These are phyloP conservation scores for Drosophila siamana DNA, from an alignment of 2,888 invertebrate species.

Conservation along the genomic window DNA sequence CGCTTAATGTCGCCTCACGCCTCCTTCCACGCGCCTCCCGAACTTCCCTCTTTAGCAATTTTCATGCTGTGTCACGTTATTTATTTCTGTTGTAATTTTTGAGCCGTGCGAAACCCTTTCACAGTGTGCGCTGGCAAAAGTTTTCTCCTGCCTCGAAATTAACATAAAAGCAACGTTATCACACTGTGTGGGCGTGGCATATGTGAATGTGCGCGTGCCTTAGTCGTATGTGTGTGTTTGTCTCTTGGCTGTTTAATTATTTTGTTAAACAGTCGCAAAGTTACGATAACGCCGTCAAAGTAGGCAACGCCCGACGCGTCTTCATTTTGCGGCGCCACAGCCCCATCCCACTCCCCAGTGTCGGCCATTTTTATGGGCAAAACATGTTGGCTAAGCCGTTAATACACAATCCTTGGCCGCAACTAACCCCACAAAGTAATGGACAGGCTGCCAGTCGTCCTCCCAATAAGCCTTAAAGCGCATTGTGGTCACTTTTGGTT, in stretches of 20 bases:
- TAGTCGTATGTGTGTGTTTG: neutral
- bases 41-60: conserved; percentile 44
- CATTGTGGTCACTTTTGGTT: conserved; percentile 61
- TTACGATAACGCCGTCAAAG: conserved; percentile 28
- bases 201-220: conserved; percentile 15
- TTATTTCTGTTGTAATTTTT: conserved; percentile 64
- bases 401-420: conserved; percentile 41
- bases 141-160: conserved; percentile 56
- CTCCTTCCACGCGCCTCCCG: conserved; percentile 17
- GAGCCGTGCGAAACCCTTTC: conserved; percentile 52
- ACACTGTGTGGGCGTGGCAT: conserved; percentile 44
- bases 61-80: conserved; percentile 79
- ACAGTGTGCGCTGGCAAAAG: conserved; percentile 42
- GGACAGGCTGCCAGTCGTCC: conserved; percentile 16
- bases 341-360: neutral
- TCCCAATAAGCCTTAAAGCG: conserved; percentile 67
- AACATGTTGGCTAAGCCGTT: conserved; percentile 53
- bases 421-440: conserved; percentile 28
- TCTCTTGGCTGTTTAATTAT: conserved; percentile 55
- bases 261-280: conserved; percentile 56
- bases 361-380: conserved; percentile 43
- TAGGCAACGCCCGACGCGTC: conserved; percentile 15
- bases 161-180: conserved; percentile 65
- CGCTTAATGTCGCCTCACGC: conserved; percentile 34
- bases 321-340: neutral